Evolutionary conservation across 92 coral and sea anemone species (phyloP).

Genomic region (Actinernus sp.): DNA sequence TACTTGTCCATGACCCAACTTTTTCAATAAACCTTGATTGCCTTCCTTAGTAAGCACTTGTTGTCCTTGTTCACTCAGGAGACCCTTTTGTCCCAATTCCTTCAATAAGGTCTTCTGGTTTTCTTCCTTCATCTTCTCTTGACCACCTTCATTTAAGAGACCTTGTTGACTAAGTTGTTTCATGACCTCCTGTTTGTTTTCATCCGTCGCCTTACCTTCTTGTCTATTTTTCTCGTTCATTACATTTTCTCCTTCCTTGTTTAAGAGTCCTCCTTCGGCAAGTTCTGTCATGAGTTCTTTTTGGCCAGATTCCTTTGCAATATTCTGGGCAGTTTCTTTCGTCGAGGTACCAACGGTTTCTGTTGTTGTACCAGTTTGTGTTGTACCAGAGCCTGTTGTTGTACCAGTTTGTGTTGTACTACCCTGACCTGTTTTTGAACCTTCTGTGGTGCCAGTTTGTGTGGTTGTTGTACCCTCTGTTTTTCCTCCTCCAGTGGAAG

Average conservation of each 20-base stretch:
- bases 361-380: not conserved
- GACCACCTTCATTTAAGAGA: constrained; percentile 21
- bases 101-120: constrained; percentile 24
- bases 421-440: not conserved
- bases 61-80: constrained; percentile 27
- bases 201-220: constrained; percentile 38
- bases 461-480: not conserved
- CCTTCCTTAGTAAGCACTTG: constrained; percentile 26
- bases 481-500: not conserved
- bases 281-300: constrained; percentile 31
- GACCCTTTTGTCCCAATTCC: constrained; percentile 15
- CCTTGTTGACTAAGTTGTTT: constrained; percentile 13
- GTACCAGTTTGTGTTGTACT: not conserved
- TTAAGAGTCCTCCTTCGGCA: constrained; percentile 27
- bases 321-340: constrained; percentile 15
- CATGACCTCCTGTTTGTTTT: constrained; percentile 34
- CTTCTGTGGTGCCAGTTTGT: not conserved
- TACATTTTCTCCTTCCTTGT: constrained; percentile 22
- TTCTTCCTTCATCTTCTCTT: constrained; percentile 12
- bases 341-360: constrained; percentile 1
- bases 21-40: constrained; percentile 16
- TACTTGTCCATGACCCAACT: constrained; percentile 2
- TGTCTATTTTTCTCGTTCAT: constrained; percentile 12
- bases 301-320: constrained; percentile 35
- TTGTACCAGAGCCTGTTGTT: not conserved